phyloP scores from a whole-genome alignment of 2,797 vertebrate species.

The Chrosomus eos region DNA sequence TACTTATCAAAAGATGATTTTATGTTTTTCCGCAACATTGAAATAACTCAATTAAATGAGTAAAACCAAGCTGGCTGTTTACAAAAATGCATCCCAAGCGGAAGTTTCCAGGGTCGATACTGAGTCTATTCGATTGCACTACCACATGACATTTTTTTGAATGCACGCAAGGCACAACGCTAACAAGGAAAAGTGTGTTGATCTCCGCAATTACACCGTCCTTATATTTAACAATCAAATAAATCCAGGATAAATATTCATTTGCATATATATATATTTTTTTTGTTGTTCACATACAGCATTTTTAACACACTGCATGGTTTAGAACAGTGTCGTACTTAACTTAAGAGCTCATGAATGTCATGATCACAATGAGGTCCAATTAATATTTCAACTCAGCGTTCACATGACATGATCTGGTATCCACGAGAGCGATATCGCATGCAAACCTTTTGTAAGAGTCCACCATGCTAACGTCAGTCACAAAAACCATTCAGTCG shows the following conservation, averaged over 20 bases:
- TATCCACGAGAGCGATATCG: neutral
- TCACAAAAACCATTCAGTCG: conserved; percentile 2
- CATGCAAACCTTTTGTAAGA: neutral
- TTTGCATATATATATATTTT: conserved; percentile 50
- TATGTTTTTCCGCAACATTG: neutral
- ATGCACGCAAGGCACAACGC: conserved; percentile 54
- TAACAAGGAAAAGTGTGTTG: conserved; percentile 43
- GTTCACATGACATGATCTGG: conserved; percentile 4
- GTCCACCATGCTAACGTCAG: conserved; percentile 6
- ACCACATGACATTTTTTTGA: conserved; percentile 14
- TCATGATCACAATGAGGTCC: neutral
- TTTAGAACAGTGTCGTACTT: conserved; percentile 8
- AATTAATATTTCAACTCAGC: neutral
- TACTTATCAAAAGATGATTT: neutral
- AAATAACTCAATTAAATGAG: conserved; percentile 2
- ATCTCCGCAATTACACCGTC: conserved; percentile 32
- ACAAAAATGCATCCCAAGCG: conserved; percentile 29
- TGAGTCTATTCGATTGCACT: conserved; percentile 4
- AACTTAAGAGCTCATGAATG: conserved; percentile 1
- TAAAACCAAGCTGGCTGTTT: conserved; percentile 11
- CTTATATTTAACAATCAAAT: conserved; percentile 39
- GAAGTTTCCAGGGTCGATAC: conserved; percentile 20
- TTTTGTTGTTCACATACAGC: conserved; percentile 11
- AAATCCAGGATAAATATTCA: conserved; percentile 26
- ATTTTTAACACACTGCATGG: conserved; percentile 24